Conservation (phyloP, 2,888 invertebrate genomes). For the Apamea epomidion region DNA sequence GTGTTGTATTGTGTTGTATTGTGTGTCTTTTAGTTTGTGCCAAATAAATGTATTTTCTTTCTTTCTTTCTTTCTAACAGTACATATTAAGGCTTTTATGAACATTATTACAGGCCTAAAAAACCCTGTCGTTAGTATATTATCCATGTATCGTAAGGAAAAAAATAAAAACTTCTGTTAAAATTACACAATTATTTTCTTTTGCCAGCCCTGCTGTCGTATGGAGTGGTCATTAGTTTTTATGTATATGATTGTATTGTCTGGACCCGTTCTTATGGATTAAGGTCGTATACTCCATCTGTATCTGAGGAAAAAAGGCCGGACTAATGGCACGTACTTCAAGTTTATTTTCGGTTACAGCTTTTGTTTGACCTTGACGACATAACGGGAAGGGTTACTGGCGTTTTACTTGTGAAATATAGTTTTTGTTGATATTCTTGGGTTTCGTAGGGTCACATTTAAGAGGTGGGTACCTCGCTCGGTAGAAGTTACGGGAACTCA, state of each 20-base stretch:
- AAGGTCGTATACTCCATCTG: slow-evolving; percentile 24
- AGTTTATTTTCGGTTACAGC: slow-evolving; percentile 39
- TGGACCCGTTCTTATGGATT: slow-evolving; percentile 48
- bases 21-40: too few species aligned
- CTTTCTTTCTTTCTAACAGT: too few species aligned
- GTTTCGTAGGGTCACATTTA: neutral
- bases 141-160: neutral
- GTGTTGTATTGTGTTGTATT: too few species aligned
- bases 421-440: neutral
- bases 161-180: neutral
- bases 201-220: slow-evolving; percentile 27
- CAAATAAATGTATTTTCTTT: too few species aligned
- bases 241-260: slow-evolving; percentile 61
- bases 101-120: neutral
- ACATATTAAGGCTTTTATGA: neutral
- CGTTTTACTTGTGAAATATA: neutral
- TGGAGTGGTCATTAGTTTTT: slow-evolving; percentile 55
- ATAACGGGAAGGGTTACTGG: neutral
- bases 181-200: slow-evolving; percentile 6
- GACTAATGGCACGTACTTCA: slow-evolving; percentile 32
- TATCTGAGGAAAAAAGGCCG: slow-evolving; percentile 33
- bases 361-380: slow-evolving; percentile 20
- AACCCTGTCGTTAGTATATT: neutral
- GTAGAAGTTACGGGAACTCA: neutral
- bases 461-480: neutral